Evolutionary conservation across 2,797 vertebrate genomes (phyloP).

Genomic region (Chaetophractus vellerosus): DNA sequence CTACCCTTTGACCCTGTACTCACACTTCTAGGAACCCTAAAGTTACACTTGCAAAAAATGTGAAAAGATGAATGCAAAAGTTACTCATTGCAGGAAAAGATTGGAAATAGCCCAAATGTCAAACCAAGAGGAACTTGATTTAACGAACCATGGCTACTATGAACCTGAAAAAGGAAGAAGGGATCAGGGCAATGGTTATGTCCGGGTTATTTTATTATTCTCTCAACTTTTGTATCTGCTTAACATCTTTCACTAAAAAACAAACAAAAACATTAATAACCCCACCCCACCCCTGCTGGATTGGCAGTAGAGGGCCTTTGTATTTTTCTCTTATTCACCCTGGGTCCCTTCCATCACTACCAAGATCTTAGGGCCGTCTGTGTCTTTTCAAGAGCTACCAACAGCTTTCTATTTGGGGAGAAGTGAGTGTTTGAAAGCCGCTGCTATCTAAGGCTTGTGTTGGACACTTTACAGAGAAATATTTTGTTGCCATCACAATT

Average conservation of each 20-base stretch:
- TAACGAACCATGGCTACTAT: rapidly evolving
- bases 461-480: conserved; percentile 83
- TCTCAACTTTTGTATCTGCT: not conserved
- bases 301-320: not conserved
- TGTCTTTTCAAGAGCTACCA: conserved; percentile 47
- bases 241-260: not conserved
- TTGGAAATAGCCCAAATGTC: no score
- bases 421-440: not conserved
- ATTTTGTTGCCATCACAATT: conserved; percentile 79
- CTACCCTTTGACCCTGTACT: not conserved
- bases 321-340: not conserved
- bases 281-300: not conserved
- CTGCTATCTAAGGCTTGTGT: conserved; percentile 31
- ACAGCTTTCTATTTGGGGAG: conserved; percentile 36
- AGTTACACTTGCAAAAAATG: conserved; percentile 2
- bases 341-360: not conserved
- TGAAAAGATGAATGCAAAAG: conserved; percentile 15
- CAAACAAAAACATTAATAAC: no score
- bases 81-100: not conserved
- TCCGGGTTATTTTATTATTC: not conserved
- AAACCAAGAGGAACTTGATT: not conserved
- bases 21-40: conserved; percentile 36
- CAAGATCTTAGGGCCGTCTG: not conserved
- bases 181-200: not conserved
- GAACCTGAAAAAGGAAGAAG: not conserved